Percentiles rank a stretch among this genome's conserved stretches.
phyloP scores from a whole-genome alignment of 2,113 vertebrate genomes.

The Megaleporinus macrocephalus region DNA sequence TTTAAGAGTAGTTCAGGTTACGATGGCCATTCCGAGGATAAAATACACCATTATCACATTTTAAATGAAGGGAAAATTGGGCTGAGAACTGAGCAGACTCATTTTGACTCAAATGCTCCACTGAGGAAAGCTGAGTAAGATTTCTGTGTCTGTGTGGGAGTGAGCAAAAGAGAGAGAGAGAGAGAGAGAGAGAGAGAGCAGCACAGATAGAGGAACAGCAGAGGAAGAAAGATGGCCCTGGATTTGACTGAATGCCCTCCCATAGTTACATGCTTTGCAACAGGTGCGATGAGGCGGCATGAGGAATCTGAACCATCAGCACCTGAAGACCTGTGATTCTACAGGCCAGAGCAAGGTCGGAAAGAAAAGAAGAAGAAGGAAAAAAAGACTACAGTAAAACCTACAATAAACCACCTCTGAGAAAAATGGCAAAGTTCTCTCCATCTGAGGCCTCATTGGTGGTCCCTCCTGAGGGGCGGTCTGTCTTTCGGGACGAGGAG shows the following conservation, averaged over 20 bases:
- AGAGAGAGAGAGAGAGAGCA: background rate
- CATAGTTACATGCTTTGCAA: conserved; percentile 7
- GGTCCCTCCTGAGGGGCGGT: conserved; percentile 22
- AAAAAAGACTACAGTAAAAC: background rate
- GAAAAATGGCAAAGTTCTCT: conserved; percentile 3
- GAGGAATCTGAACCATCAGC: conserved; percentile 1
- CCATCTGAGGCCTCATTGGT: conserved; percentile 20
- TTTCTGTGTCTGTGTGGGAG: background rate
- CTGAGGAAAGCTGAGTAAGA: background rate
- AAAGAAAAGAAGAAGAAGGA: background rate
- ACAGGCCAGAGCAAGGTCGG: background rate
- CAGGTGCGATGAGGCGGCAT: conserved; percentile 15
- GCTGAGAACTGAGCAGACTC: background rate
- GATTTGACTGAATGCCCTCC: background rate
- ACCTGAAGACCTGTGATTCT: conserved; percentile 16
- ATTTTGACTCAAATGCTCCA: background rate
- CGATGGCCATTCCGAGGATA: background rate
- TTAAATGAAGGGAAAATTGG: conserved; percentile 11
- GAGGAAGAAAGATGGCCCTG: background rate
- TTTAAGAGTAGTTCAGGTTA: background rate
- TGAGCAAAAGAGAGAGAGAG: background rate
- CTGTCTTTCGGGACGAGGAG: background rate
- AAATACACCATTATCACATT: conserved; percentile 18
- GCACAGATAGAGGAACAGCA: background rate
- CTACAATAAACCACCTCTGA: background rate